Base-by-base conservation (phyloP, 2,113 vertebrate genomes). In the Benitochromis conjunctus region DNA sequence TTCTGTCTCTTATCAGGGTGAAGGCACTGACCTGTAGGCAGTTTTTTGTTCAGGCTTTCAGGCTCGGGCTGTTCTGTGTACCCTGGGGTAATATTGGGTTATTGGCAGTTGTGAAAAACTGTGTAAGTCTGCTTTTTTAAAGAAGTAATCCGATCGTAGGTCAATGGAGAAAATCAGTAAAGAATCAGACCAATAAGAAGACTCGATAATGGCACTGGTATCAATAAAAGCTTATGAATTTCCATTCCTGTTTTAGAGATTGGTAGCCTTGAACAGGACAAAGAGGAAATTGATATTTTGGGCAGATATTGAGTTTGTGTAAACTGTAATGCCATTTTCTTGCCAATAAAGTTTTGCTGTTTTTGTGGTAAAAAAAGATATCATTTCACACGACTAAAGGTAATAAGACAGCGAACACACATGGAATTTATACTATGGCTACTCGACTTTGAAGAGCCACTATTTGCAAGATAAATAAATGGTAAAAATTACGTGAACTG, bases 301-400 rank as follows among this genome's bases (percentile, higher is more conserved):
- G 84, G 43, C 19, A 55, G 26, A 76, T 57, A 74, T 18, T 56
- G 43, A 46, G 48, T 71, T 34, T 54, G n/a, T 77, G 29, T 69
- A 62, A 86, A 78, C 60, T 51, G 10, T 66, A 21, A 19, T 55
- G 12, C 13, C 6, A 24, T 41, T 66, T 55, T 87, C 36, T 58
- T 84, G 48, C 29, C 21, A 48, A 71, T 71, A 48, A 24, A 16
- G 18, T 56, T 82, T 34, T 69, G 9, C 69, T 81, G 69, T 84
- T 89, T 26, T 84, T 71, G 83, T 79, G 69, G 80, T 74, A n/a
- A 41, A 90, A 83, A 74, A 60, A 80, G 4, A 62, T 31, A 13
- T 79, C 38, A 53, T 81, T 82, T 66, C 13, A 21, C 14, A 58
- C 16, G 0, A 80, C 53, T 38, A 80, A 64, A 77, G 24, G 48